phyloP scores from a whole-genome alignment of 2,797 vertebrate genomes.

The Simalia tracyae region DNA sequence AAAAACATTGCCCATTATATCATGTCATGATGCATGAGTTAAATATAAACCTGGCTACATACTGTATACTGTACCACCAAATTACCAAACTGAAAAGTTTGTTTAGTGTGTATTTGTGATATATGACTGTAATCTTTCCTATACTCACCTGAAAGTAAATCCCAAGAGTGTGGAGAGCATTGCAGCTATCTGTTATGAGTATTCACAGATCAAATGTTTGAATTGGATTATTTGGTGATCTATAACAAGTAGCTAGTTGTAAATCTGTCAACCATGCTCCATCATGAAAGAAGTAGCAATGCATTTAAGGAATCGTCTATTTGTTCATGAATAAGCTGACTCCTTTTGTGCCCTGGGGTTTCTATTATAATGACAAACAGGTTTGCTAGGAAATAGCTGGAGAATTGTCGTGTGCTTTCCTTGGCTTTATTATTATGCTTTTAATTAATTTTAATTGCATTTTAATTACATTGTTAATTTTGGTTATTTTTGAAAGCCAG shows the following conservation, averaged over 20 bases:
- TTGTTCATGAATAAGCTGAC: not conserved
- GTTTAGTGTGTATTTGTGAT: conserved; percentile 10
- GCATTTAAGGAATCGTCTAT: conserved; percentile 9
- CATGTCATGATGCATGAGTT: conserved; percentile 11
- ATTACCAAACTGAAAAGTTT: conserved; percentile 33
- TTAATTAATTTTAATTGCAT: not conserved
- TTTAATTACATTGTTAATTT: not conserved
- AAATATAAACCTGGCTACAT: conserved; percentile 21
- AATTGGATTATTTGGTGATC: conserved; percentile 29
- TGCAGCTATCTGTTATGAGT: conserved; percentile 3
- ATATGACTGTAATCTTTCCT: conserved; percentile 13
- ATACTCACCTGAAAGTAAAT: not conserved
- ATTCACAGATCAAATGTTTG: conserved; percentile 17
- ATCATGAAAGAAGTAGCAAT: not conserved
- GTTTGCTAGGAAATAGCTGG: not conserved
- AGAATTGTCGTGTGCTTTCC: not conserved
- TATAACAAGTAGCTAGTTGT: conserved; percentile 2
- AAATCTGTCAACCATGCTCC: conserved; percentile 16
- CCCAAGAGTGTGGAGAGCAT: not conserved
- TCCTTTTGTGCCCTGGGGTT: not conserved
- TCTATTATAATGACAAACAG: not conserved
- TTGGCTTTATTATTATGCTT: not conserved
- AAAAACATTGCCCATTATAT: conserved; percentile 25
- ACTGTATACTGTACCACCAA: conserved; percentile 11
- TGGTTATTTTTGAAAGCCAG: not conserved